A percentile compares a stretch with the other conserved stretches of the same genome.
Evolutionary conservation across 2,113 vertebrate genomes (phyloP).

Genomic region (Conger conger): DNA sequence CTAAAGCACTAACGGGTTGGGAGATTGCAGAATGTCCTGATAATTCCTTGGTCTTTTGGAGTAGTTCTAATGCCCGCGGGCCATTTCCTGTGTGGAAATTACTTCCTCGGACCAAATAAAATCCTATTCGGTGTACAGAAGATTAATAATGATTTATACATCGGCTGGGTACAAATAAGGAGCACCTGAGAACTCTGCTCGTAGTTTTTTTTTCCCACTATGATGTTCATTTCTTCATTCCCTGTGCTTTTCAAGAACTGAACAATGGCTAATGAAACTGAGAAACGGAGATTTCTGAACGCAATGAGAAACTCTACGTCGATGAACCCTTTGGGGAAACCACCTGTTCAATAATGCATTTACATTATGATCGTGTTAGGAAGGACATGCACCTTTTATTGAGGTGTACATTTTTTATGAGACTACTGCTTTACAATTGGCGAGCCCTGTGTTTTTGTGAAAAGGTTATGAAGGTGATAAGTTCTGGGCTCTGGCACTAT

Average conservation of each 20-base stretch:
- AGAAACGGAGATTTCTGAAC: not conserved
- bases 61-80: too few species aligned
- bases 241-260: not conserved
- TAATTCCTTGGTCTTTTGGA: too few species aligned
- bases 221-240: not conserved
- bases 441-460: not conserved
- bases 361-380: not conserved
- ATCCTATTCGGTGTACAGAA: not conserved
- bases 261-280: not conserved
- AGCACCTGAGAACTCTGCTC: not conserved
- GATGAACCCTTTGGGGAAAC: not conserved
- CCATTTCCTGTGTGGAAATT: too few species aligned
- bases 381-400: not conserved
- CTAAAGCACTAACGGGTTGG: too few species aligned
- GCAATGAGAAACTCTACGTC: not conserved
- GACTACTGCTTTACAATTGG: not conserved
- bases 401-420: not conserved
- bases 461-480: not conserved
- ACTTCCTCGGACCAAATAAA: too few species aligned
- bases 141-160: not conserved
- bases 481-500: not conserved
- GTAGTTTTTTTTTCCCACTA: not conserved
- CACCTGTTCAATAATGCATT: not conserved
- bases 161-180: too few species aligned
- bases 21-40: too few species aligned